These are phyloP conservation scores for Selene dorsalis DNA, from an alignment of 2,797 vertebrate genomes.

Conservation along the genomic window DNA sequence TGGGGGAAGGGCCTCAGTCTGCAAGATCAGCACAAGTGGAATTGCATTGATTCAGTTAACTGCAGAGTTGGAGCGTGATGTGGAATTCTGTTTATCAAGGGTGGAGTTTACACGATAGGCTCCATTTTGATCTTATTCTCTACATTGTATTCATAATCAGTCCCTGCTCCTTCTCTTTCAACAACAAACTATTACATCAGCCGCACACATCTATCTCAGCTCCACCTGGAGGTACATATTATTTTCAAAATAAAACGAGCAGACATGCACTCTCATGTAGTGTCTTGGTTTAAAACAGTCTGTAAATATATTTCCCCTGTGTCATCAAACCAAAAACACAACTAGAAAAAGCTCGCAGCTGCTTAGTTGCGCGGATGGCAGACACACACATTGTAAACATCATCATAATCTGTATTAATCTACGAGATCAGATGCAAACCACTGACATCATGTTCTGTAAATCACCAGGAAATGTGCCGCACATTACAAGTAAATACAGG, in stretches of 20 bases:
- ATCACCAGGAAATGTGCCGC: conserved; percentile 58
- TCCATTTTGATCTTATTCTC: conserved; percentile 78
- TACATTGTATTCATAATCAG: conserved; percentile 71
- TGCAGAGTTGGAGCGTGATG: conserved; percentile 86
- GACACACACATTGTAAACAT: conserved; percentile 52
- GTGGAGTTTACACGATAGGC: conserved; percentile 79
- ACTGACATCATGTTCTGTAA: conserved; percentile 60
- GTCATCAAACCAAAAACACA: conserved; percentile 22
- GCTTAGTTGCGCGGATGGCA: conserved; percentile 40
- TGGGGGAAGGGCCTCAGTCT: conserved; percentile 83
- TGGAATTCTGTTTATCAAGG: conserved; percentile 85
- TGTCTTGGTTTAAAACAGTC: conserved; percentile 41
- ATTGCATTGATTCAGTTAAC: conserved; percentile 88
- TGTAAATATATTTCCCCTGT: not conserved
- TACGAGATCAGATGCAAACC: conserved; percentile 63
- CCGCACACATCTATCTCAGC: conserved; percentile 1
- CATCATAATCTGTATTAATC: conserved; percentile 67
- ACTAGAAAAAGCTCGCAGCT: conserved; percentile 22
- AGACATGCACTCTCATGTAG: conserved; percentile 17
- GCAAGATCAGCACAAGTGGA: conserved; percentile 88
- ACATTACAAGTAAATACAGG: conserved; percentile 52
- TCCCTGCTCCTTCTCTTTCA: conserved; percentile 50
- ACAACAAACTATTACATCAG: conserved; percentile 40
- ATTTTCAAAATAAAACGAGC: conserved; percentile 27
- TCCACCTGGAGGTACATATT: conserved; percentile 40